Base-by-base conservation (phyloP, 23 tunicate genomes). In the Aplidium turbinatum region DNA sequence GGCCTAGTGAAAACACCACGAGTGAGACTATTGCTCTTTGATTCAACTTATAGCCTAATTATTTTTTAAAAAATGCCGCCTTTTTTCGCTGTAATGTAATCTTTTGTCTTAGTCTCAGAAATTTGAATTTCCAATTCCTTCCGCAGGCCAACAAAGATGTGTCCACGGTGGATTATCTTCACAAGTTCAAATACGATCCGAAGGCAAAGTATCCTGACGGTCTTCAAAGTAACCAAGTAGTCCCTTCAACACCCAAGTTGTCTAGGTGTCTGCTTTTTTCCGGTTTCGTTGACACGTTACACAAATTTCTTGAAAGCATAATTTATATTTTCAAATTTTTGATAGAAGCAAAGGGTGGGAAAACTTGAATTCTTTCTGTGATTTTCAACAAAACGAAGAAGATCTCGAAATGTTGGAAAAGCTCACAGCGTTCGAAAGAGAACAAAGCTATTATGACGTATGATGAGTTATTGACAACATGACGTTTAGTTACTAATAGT, bases 391-490 rank as follows among this genome's bases (percentile, higher is more conserved):
- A 25, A 54, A 24, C 5, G 50, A 57, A n/a, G 65, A 55, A 3
- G 85, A 79, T 28, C 6, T 1, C 13, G 71, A 63, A 61, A 19
- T 65, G 72, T 7, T 65, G 48, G 50, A 65, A 38, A 18, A 39
- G 23, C 27, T 48, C 24, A 34, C 53, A 1, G 65, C 68, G 33
- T 78, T 78, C 33, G 58, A 78, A 65, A 65, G 53, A 0, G 73
- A 78, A 55, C 83, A 78, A 53, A 24, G 21, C 33, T 78, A 65
- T 34, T 78, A 78, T 54, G 83, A 78, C 16, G 82, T 63, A 66
- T 21, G 52, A 9, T 42, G 50, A 9, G 50, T n/a, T n/a, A n/a
- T n/a, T n/a, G n/a, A n/a, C n/a, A n/a, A n/a, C n/a, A n/a, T n/a
- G n/a, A n/a, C n/a, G n/a, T n/a, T n/a, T n/a, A n/a, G n/a, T n/a